Conservation (phyloP, 2,888 invertebrate species). For the Carterocephalus palaemon region DNA sequence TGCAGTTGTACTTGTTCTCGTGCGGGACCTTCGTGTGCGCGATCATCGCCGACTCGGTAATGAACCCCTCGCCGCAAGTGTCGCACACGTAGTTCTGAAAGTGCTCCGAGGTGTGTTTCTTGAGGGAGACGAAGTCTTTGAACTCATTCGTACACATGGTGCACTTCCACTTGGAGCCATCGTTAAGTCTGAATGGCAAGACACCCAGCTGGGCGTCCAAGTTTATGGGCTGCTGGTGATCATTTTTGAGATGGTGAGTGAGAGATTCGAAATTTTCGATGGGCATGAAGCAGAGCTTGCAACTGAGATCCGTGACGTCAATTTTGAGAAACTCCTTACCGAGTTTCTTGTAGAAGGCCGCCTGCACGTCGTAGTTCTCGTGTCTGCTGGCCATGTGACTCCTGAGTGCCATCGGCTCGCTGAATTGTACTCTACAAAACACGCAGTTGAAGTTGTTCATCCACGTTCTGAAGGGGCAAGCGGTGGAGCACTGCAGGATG, state of each 20-base stretch:
- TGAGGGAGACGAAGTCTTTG: conserved; percentile 64
- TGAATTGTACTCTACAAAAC: conserved; percentile 65
- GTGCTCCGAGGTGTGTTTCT: conserved; percentile 66
- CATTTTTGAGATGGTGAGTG: conserved; percentile 60
- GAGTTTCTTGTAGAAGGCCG: conserved; percentile 69
- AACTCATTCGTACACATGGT: conserved; percentile 68
- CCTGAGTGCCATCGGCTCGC: conserved; percentile 57
- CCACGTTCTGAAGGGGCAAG: conserved; percentile 68
- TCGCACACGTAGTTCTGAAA: conserved; percentile 73
- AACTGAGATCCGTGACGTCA: conserved; percentile 67
- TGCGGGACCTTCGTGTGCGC: conserved; percentile 70
- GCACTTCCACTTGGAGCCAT: conserved; percentile 67
- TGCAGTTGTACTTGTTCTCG: conserved; percentile 68
- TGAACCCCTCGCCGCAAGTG: conserved; percentile 70
- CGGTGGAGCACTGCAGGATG: conserved; percentile 66
- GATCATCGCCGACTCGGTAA: conserved; percentile 68
- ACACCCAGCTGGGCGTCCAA: conserved; percentile 64
- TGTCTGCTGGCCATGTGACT: conserved; percentile 58
- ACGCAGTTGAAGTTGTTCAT: conserved; percentile 69
- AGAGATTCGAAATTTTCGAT: conserved; percentile 56
- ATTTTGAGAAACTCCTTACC: conserved; percentile 69
- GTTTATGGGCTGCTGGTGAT: conserved; percentile 63
- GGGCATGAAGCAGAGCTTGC: conserved; percentile 62
- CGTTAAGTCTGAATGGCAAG: conserved; percentile 60
- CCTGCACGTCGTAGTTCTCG: conserved; percentile 60